Evolutionary conservation across 2,113 vertebrate species (phyloP).

Genomic region (Cryptoleucopteryx plumbea): DNA sequence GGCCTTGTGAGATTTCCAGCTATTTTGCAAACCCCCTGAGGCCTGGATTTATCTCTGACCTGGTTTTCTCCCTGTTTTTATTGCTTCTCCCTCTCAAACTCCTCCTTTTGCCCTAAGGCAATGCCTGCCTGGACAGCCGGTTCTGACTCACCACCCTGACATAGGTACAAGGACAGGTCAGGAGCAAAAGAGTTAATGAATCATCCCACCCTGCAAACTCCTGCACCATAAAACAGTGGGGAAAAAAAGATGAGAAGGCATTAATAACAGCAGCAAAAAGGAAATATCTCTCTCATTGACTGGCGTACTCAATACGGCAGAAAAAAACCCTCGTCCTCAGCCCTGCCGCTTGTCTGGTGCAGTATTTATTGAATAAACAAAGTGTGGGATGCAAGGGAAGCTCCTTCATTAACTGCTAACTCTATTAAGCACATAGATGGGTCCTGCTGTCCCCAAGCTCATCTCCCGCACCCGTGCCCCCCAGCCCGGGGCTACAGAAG

Average conservation of each 20-base stretch:
- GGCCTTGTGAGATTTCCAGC: conserved; percentile 58
- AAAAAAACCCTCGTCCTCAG: background rate
- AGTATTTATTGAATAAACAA: background rate
- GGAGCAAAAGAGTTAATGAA: background rate
- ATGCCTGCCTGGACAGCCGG: rapidly evolving
- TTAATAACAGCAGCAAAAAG: background rate
- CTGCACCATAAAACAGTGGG: background rate
- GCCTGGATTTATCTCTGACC: background rate
- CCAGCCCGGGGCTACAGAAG: rapidly evolving
- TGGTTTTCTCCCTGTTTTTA: background rate
- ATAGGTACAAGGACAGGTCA: rapidly evolving
- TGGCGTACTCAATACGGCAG: background rate
- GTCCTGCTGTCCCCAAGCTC: background rate
- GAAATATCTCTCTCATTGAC: background rate
- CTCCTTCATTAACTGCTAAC: background rate
- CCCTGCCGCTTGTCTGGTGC: background rate
- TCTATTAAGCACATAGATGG: background rate
- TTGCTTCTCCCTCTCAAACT: background rate
- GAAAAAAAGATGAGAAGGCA: rapidly evolving
- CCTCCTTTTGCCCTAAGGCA: background rate
- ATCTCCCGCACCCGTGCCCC: rapidly evolving
- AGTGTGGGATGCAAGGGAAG: background rate
- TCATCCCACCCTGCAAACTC: background rate
- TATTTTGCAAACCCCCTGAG: background rate
- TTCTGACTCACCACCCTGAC: background rate